A percentile compares a stretch with the other conserved stretches of the same genome.
These are phyloP conservation scores for Chironomus tentans DNA, from an alignment of 2,888 invertebrate genomes.

Conservation along the genomic window DNA sequence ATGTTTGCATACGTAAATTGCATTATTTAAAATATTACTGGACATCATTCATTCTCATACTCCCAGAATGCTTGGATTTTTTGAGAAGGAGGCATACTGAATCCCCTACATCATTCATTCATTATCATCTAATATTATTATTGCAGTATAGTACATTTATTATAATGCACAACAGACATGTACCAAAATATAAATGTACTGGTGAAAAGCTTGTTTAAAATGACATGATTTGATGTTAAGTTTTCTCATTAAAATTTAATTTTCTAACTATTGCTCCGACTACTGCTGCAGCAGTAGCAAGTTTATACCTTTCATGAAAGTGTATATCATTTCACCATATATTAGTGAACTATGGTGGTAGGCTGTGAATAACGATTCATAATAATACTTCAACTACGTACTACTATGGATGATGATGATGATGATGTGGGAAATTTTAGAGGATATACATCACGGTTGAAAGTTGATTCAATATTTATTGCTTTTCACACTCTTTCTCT, in stretches of 20 bases:
- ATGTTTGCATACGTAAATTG: neutral
- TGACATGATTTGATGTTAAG: conserved; percentile 23
- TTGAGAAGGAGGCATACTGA: no score
- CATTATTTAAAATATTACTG: neutral
- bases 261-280: neutral
- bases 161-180: neutral
- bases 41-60: neutral
- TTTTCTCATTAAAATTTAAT: conserved; percentile 20
- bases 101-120: neutral
- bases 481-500: neutral
- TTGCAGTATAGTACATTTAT: neutral
- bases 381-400: neutral
- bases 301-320: neutral
- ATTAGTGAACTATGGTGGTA: neutral
- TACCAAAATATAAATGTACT: neutral
- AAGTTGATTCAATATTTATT: conserved; percentile 4
- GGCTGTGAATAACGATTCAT: neutral
- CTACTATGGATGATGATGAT: neutral
- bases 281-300: neutral
- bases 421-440: neutral
- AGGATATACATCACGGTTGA: neutral
- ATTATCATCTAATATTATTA: neutral
- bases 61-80: no score
- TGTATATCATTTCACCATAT: conserved; percentile 7
- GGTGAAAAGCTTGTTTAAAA: neutral